Evolutionary conservation across 2,888 invertebrate genomes (phyloP), one percentile per base, ranked within the genome.

Genomic region (Aromia moschata): DNA sequence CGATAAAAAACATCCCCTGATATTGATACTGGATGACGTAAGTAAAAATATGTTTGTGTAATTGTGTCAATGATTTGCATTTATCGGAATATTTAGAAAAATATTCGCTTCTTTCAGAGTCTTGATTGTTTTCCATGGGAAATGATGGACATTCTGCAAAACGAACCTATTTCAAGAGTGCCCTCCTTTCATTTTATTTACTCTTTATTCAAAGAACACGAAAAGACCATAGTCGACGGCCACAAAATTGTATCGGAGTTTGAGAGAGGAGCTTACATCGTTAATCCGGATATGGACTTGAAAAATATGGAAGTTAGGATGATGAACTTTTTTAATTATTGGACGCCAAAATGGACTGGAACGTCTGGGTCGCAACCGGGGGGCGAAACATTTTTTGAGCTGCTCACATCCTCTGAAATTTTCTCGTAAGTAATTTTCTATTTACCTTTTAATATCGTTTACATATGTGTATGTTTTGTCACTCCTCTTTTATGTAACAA

Each of bases 111-210:
- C 60, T 78, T 81, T 33, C 74, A 92, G 91, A 82, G 83, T 69
- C 77, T 93, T 10, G 92, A 93, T 80, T 84, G 85, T 53, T 84
- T 94, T 57, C 92, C 94, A 0, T 93, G 93, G 89, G 94, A 94
- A 80, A 87, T 86, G 62, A 80, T 93, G 55, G 85, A 87, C 0
- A 80, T 88, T 10, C 71, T 93, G 9, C 80, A 82, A 58, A 79
- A 83, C n/a, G 87, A 91, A 43, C 87, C 91, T 0, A 87, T 91
- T 0, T 86, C 89, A 0, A 82, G 94, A 56, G 85, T 93, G 76
- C 91, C 92, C 31, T 93, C 91, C 40, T 77, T 90, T 7, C 88
- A 89, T 75, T 84, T 90, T 64, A 77, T 86, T 0, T 88, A 89
- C 72, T 84, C 84, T 30, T 74, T 89, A 77, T 88, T 84, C 76